Conservation (phyloP, 2,113 vertebrate genomes). For the Chunga burmeisteri region DNA sequence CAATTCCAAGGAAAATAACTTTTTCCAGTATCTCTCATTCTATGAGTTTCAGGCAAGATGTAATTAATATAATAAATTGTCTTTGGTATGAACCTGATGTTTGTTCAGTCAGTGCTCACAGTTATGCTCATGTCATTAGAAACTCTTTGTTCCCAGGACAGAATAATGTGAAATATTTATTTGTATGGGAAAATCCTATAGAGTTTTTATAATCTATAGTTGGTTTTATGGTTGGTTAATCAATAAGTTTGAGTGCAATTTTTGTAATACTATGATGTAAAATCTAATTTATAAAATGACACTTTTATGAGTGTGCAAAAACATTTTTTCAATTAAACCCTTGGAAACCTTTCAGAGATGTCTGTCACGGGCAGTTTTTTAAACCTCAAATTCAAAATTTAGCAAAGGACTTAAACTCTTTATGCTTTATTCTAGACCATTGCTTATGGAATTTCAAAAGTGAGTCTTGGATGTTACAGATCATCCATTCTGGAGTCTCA, state of each 20-base stretch:
- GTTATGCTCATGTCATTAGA: background rate
- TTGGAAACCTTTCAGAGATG: background rate
- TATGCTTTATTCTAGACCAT: background rate
- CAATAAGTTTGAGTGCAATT: background rate
- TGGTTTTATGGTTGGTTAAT: background rate
- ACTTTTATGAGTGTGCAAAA: background rate
- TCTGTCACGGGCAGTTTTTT: background rate
- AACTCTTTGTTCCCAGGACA: background rate
- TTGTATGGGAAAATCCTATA: background rate
- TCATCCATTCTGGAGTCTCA: background rate
- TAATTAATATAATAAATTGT: background rate
- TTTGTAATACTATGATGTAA: background rate
- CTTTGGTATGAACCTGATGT: background rate
- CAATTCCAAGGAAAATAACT: background rate
- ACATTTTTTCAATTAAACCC: background rate
- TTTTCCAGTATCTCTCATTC: background rate
- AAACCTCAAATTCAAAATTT: background rate
- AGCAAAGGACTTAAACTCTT: background rate
- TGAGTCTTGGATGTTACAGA: background rate
- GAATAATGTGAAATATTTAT: background rate
- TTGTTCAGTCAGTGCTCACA: background rate
- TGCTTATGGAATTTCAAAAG: background rate
- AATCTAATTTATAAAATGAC: background rate
- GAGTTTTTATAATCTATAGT: background rate
- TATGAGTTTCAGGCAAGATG: background rate